These are phyloP conservation scores for Glaucopsyche alexis DNA, from an alignment of 2,888 invertebrate species.

Conservation along the genomic window DNA sequence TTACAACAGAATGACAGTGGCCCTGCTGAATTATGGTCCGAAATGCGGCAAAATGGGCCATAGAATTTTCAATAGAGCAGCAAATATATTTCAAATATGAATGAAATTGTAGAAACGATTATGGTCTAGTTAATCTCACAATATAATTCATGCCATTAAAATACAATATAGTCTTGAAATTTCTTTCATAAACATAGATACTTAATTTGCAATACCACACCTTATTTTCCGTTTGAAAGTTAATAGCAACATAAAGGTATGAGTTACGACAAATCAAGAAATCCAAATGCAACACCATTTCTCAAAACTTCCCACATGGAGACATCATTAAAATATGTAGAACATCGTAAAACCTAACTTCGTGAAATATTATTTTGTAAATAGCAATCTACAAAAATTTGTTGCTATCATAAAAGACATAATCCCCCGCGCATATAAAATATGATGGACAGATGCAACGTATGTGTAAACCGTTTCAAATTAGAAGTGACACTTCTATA, in stretches of 20 bases:
- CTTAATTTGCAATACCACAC: too few relatives aligned
- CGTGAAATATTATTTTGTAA: slow-evolving; percentile 28
- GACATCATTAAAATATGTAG: slow-evolving; percentile 10
- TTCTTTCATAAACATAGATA: too few relatives aligned
- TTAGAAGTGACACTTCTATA: slow-evolving; percentile 69
- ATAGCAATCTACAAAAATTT: slow-evolving; percentile 28
- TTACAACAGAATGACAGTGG: slow-evolving; percentile 22
- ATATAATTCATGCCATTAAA: neutral
- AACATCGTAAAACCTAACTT: slow-evolving; percentile 1
- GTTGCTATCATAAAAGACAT: slow-evolving; percentile 34
- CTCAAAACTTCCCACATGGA: neutral
- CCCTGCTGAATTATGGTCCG: neutral
- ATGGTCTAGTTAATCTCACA: neutral
- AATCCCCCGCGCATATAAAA: slow-evolving; percentile 43
- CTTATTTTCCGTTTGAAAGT: neutral
- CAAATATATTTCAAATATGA: neutral
- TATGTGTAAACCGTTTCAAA: slow-evolving; percentile 62
- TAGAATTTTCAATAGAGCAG: slow-evolving; percentile 6
- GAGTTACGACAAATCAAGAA: neutral
- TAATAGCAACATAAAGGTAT: too few relatives aligned
- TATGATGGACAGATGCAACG: slow-evolving; percentile 51
- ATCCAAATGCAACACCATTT: neutral
- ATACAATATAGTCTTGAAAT: too few relatives aligned
- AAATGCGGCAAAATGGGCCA: neutral
- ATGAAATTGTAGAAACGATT: neutral